These are phyloP conservation scores for Gallinago solitaria DNA, from an alignment of 2,797 vertebrate species.

Conservation along the genomic window DNA sequence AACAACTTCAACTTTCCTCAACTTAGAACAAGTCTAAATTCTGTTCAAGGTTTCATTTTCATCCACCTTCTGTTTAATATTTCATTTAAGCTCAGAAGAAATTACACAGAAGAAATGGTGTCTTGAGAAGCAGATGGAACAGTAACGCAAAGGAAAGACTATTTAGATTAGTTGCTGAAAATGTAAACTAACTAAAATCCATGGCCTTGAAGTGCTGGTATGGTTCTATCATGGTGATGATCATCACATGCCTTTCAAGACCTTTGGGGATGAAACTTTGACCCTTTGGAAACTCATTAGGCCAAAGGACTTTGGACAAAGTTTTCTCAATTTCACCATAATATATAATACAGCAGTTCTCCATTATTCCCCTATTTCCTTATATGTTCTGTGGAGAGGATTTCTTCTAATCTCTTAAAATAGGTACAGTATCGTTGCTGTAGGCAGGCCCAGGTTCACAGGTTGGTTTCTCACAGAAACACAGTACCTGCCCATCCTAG, in stretches of 20 bases:
- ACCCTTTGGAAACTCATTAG: neutral
- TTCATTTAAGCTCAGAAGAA: neutral
- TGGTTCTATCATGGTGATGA: neutral
- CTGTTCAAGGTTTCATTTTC: neutral
- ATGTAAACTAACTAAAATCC: neutral
- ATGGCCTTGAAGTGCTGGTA: neutral
- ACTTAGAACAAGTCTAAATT: neutral
- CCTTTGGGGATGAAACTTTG: neutral
- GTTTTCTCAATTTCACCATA: neutral
- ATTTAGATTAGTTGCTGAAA: neutral
- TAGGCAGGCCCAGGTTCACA: neutral
- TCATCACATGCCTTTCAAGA: neutral
- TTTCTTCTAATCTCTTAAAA: neutral
- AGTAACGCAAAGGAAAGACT: neutral
- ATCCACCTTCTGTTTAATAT: neutral
- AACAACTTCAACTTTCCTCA: too few relatives aligned
- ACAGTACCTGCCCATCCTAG: neutral
- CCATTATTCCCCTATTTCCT: neutral
- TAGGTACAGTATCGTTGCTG: neutral
- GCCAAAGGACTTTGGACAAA: neutral
- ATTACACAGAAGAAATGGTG: neutral
- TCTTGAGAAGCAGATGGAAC: neutral
- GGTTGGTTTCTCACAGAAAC: neutral
- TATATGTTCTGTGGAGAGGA: neutral
- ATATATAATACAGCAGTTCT: neutral